A percentile compares a stretch with the other conserved stretches of the same genome.
Conservation (phyloP, 2,797 vertebrate genomes). For the Pangasius macronema region DNA sequence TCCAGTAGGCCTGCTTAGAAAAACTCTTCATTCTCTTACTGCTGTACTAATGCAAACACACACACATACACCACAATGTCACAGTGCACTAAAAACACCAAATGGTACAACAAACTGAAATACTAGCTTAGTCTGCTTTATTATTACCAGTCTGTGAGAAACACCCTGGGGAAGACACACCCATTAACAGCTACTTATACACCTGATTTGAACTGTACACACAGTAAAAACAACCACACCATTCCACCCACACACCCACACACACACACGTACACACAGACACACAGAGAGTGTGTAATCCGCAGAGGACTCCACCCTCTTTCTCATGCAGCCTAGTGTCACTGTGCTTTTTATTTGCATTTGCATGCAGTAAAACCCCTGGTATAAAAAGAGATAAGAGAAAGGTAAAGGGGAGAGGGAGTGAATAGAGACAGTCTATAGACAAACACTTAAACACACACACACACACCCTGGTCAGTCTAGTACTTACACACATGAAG, state of each 20-base stretch:
- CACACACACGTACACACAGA: neutral
- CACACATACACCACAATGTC: too few relatives aligned
- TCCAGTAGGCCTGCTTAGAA: neutral
- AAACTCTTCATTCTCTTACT: neutral
- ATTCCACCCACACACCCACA: neutral
- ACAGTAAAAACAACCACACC: neutral
- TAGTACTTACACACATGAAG: neutral
- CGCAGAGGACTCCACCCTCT: neutral
- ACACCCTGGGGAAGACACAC: slow-evolving; percentile 20
- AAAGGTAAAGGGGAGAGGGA: neutral
- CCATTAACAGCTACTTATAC: neutral
- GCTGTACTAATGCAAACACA: neutral
- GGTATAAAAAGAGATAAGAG: neutral
- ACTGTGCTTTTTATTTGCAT: neutral
- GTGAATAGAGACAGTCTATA: neutral
- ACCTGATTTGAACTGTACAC: neutral
- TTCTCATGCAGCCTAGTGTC: too few relatives aligned
- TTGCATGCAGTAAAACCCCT: neutral
- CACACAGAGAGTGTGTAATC: neutral
- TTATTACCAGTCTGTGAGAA: neutral
- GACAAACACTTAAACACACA: neutral
- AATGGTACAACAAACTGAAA: neutral
- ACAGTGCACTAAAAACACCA: neutral
- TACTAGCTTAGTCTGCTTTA: neutral
- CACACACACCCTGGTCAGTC: neutral